Evolutionary conservation across 1,140 invertebrate species (phyloP).

Genomic region (Drosophila pallidifrons): DNA sequence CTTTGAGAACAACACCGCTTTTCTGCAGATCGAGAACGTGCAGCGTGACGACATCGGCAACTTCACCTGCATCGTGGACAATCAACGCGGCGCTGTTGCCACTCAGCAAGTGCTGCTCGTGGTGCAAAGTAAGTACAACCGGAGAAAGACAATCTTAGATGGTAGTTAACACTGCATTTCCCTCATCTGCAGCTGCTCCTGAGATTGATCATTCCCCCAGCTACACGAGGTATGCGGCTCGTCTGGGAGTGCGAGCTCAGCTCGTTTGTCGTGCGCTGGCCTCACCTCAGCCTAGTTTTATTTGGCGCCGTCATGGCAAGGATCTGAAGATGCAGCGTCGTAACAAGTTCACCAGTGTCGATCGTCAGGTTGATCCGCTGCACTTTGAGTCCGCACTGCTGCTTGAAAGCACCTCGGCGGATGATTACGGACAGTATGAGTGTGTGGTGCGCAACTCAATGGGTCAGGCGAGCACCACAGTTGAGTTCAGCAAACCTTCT

Average conservation of each 20-base stretch:
- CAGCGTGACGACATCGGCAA: conserved; percentile 93
- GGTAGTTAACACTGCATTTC: no score
- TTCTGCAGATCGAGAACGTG: conserved; percentile 91
- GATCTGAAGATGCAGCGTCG: conserved; percentile 75
- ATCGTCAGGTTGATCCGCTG: conserved; percentile 85
- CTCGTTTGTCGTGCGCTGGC: conserved; percentile 93
- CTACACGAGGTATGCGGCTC: conserved; percentile 93
- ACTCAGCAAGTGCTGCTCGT: conserved; percentile 88
- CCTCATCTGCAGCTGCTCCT: conserved; percentile 90
- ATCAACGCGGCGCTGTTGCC: conserved; percentile 92
- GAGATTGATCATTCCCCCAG: conserved; percentile 93
- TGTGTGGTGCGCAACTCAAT: conserved; percentile 95
- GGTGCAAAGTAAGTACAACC: conserved; percentile 91
- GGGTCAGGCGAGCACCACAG: conserved; percentile 91
- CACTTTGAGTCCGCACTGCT: conserved; percentile 91
- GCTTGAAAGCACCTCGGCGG: conserved; percentile 91
- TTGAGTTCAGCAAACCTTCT: conserved; percentile 93
- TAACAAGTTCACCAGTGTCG: conserved; percentile 70
- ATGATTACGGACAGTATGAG: conserved; percentile 96
- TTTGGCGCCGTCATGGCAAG: conserved; percentile 91
- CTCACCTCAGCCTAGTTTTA: conserved; percentile 92
- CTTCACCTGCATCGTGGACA: conserved; percentile 96
- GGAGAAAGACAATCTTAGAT: background rate
- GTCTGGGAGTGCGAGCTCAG: conserved; percentile 92
- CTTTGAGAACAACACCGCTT: conserved; percentile 91